Evolutionary conservation across 2,888 invertebrate species (phyloP).

Genomic region (Papilio elwesi): DNA sequence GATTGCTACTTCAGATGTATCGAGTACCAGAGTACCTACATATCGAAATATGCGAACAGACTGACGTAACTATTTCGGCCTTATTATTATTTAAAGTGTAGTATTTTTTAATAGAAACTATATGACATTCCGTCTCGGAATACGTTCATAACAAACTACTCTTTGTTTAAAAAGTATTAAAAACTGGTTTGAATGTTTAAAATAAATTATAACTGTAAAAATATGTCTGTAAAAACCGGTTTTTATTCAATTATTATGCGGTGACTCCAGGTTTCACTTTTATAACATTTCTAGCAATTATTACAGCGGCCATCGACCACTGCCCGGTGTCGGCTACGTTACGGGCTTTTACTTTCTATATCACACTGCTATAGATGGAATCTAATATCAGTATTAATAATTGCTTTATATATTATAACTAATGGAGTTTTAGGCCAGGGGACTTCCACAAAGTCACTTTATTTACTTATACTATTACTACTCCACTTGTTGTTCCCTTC

Average conservation of each 20-base stretch:
- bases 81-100: not conserved
- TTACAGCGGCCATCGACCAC: not conserved
- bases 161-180: no score
- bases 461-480: no score
- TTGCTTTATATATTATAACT: no score
- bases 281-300: not conserved
- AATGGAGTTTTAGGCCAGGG: no score
- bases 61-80: not conserved
- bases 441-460: no score
- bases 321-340: not conserved
- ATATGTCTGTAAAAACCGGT: not conserved
- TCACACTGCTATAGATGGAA: not conserved
- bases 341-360: slow-evolving; percentile 6
- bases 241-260: not conserved
- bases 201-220: not conserved
- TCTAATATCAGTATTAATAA: not conserved
- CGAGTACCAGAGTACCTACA: not conserved
- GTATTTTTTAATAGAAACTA: not conserved
- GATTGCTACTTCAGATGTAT: slow-evolving; percentile 9
- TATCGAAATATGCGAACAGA: not conserved
- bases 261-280: slow-evolving; percentile 6
- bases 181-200: not conserved
- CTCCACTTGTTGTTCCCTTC: no score
- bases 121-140: not conserved
- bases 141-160: no score